phyloP scores from a whole-genome alignment of 2,888 invertebrate species.

The Drosophila merina region DNA sequence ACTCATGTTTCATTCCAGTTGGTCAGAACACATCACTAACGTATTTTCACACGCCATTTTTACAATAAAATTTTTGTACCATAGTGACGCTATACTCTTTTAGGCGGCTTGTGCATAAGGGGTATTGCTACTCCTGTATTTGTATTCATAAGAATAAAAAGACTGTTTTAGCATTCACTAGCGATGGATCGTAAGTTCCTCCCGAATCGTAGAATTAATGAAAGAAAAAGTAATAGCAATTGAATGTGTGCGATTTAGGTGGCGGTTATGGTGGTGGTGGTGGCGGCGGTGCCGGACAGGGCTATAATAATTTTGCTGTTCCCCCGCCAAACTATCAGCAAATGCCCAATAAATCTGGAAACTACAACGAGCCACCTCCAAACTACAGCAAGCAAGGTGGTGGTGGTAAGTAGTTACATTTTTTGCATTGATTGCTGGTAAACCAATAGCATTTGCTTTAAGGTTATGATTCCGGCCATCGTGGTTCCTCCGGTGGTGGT shows the following conservation, averaged over 20 bases:
- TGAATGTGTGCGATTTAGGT: conserved; percentile 51
- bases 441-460: conserved; percentile 47
- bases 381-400: conserved; percentile 79
- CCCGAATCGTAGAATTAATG: not conserved
- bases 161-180: conserved; percentile 16
- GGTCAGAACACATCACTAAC: conserved; percentile 1
- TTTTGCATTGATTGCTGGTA: conserved; percentile 1
- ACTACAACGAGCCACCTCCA: conserved; percentile 82
- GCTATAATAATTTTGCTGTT: conserved; percentile 82
- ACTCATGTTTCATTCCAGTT: not conserved
- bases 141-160: conserved; percentile 8
- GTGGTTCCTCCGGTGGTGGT: conserved; percentile 67
- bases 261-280: conserved; percentile 65
- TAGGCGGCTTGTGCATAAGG: conserved; percentile 5
- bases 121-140: conserved; percentile 13
- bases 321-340: conserved; percentile 83
- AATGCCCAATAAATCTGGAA: conserved; percentile 78
- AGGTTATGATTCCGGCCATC: conserved; percentile 81
- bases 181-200: conserved; percentile 78
- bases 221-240: conserved; percentile 8
- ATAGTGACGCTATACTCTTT: conserved; percentile 45
- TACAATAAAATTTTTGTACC: conserved; percentile 52
- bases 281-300: conserved; percentile 63
- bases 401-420: conserved; percentile 55
- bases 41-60: conserved; percentile 65